Conservation (phyloP, 2,113 vertebrate genomes). For the Redunca redunca region DNA sequence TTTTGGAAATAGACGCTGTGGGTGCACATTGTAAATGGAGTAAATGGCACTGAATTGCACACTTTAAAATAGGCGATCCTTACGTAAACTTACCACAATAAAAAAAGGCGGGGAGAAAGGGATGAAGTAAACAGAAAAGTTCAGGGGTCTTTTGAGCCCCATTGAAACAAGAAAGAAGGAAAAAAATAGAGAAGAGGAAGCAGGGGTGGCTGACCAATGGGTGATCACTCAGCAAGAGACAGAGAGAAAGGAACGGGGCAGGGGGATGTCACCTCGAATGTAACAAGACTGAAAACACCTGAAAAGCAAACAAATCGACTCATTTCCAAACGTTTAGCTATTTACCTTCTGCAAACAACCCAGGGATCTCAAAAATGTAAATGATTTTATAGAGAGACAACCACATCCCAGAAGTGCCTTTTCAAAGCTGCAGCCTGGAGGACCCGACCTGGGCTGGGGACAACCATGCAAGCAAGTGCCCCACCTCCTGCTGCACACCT, state of each 20-base stretch:
- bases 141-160: background rate
- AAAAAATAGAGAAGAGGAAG: background rate
- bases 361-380: background rate
- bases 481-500: background rate
- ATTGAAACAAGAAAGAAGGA: background rate
- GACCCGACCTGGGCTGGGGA: background rate
- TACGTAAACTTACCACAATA: background rate
- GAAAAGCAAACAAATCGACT: background rate
- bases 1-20: background rate
- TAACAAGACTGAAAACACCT: background rate
- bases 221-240: background rate
- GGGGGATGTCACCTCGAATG: no score
- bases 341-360: background rate
- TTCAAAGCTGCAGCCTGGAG: background rate
- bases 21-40: no score
- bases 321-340: background rate
- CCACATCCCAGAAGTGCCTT: background rate
- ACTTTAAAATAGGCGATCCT: background rate
- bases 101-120: background rate
- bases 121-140: background rate
- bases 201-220: background rate
- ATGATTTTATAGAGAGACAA: background rate
- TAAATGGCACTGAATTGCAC: background rate
- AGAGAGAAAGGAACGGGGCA: no score
- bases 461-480: background rate